phyloP scores from a whole-genome alignment of 2,888 invertebrate genomes.

The Lasioglossum zephyrum region DNA sequence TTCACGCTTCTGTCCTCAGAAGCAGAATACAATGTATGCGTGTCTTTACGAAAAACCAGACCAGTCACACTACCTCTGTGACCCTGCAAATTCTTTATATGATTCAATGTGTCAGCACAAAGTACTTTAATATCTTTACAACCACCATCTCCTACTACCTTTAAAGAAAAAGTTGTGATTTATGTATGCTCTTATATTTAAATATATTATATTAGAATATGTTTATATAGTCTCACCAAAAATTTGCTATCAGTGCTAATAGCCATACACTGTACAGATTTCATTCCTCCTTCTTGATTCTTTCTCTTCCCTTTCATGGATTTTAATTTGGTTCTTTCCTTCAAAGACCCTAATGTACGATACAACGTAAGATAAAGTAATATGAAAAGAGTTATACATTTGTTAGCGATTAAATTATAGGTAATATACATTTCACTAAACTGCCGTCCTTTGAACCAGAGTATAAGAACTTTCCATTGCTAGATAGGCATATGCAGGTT shows the following conservation, averaged over 20 bases:
- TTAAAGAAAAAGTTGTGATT: constrained; percentile 38
- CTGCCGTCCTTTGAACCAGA: constrained; percentile 95
- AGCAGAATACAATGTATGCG: constrained; percentile 93
- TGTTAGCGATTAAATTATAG: background rate
- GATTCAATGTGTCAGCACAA: constrained; percentile 91
- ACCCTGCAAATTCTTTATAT: constrained; percentile 92
- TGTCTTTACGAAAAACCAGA: constrained; percentile 93
- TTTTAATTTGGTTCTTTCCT: constrained; percentile 87
- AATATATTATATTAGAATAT: constrained; percentile 51
- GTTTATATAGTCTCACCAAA: constrained; percentile 86
- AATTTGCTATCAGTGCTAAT: constrained; percentile 90
- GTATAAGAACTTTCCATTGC: constrained; percentile 90
- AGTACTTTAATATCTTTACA: constrained; percentile 91
- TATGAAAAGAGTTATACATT: background rate
- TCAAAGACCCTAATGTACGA: constrained; percentile 85
- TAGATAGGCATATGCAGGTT: constrained; percentile 92
- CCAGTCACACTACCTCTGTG: constrained; percentile 91
- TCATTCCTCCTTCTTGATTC: constrained; percentile 74
- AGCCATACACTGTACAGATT: constrained; percentile 77
- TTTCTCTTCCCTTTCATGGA: constrained; percentile 80
- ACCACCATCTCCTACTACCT: constrained; percentile 89
- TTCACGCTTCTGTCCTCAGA: constrained; percentile 93
- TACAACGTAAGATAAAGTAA: constrained; percentile 28
- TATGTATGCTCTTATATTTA: constrained; percentile 56
- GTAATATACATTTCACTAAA: constrained; percentile 91